Conservation (phyloP, 1,140 invertebrate species). For the Hesperophylax magnus region DNA sequence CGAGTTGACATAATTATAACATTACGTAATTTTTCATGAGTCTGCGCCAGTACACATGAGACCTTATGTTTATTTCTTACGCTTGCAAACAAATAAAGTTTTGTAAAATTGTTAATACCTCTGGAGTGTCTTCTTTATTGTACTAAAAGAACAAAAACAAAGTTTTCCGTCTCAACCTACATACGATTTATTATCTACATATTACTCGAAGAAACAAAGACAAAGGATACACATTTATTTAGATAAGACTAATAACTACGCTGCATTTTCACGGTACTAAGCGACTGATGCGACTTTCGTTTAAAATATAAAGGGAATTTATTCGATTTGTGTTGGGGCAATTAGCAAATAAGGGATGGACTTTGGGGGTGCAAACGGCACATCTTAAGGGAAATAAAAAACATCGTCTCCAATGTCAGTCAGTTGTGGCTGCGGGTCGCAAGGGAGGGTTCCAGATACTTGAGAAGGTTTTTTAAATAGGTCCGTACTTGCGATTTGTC, state of each 20-base stretch:
- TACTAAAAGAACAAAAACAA: neutral
- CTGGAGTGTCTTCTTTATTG: too few species aligned
- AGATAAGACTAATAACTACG: neutral
- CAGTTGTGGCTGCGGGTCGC: too few species aligned
- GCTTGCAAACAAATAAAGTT: too few species aligned
- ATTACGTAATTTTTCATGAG: too few species aligned
- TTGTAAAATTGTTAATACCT: too few species aligned
- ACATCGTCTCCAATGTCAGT: slow-evolving; percentile 2
- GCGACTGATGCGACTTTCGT: neutral
- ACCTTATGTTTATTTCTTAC: too few species aligned
- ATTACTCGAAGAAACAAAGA: neutral
- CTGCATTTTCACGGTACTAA: too few species aligned
- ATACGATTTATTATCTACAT: too few species aligned
- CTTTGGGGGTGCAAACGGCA: slow-evolving; percentile 34
- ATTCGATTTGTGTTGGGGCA: neutral
- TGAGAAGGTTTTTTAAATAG: slow-evolving; percentile 47
- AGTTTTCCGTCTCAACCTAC: neutral
- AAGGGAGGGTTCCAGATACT: slow-evolving; percentile 10
- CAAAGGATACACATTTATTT: neutral
- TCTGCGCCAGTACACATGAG: too few species aligned
- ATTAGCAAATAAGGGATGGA: slow-evolving; percentile 16
- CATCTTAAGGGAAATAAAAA: slow-evolving; percentile 51
- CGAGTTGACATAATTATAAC: too few species aligned
- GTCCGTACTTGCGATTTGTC: slow-evolving; percentile 40
- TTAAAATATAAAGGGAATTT: neutral